A percentile compares a stretch with the other conserved stretches of the same genome.
Evolutionary conservation across 2,888 invertebrate genomes (phyloP).

Genomic region (Papilio demoleus): DNA sequence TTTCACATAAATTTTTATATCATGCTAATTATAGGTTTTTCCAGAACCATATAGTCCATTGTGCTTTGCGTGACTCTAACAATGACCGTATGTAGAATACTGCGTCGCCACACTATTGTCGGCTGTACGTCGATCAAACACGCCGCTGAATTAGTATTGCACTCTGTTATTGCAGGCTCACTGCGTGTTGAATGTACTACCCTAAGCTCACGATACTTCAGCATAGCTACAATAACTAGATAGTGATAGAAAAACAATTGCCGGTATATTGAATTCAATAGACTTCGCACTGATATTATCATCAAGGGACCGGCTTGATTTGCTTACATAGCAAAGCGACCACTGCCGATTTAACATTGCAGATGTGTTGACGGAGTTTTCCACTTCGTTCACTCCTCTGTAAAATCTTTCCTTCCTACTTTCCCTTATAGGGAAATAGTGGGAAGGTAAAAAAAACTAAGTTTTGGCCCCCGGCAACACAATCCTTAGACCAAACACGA

Average conservation of each 20-base stretch:
- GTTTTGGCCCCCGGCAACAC: too few relatives aligned
- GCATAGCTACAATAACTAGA: background rate
- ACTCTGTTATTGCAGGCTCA: slow-evolving; percentile 67
- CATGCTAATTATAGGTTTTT: background rate
- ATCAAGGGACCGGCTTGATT: too few relatives aligned
- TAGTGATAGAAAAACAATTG: background rate
- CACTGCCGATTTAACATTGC: too few relatives aligned
- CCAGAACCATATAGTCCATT: background rate
- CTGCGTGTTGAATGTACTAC: slow-evolving; percentile 51
- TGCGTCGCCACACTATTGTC: slow-evolving; percentile 31
- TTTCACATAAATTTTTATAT: background rate
- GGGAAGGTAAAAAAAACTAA: too few relatives aligned
- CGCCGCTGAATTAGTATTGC: slow-evolving; percentile 76
- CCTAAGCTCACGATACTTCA: background rate
- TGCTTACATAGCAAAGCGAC: too few relatives aligned
- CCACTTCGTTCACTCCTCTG: too few relatives aligned
- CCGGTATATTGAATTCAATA: background rate
- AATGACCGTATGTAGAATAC: slow-evolving; percentile 24
- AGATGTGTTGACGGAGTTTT: too few relatives aligned
- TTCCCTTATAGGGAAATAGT: too few relatives aligned
- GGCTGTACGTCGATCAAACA: slow-evolving; percentile 70
- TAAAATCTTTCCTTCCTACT: too few relatives aligned
- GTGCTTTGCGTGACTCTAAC: slow-evolving; percentile 17
- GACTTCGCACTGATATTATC: too few relatives aligned
- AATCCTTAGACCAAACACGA: too few relatives aligned